phyloP scores from a whole-genome alignment of 2,797 vertebrate species.

The Synanceia verrucosa region DNA sequence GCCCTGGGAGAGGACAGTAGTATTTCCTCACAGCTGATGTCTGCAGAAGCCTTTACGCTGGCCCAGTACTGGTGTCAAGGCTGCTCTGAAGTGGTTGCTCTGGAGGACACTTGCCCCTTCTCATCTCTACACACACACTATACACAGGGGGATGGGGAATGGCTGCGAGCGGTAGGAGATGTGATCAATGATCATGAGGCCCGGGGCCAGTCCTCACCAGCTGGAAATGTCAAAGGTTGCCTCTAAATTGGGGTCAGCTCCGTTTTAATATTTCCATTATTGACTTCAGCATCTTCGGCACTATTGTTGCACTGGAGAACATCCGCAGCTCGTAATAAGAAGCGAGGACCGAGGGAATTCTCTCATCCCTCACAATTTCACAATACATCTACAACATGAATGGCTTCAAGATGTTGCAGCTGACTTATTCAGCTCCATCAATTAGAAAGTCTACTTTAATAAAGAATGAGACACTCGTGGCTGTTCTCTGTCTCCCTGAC shows the following conservation, averaged over 20 bases:
- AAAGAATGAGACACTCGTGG: neutral
- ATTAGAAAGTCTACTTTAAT: conserved; percentile 19
- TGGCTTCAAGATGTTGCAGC: neutral
- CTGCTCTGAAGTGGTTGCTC: conserved; percentile 49
- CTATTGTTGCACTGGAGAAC: neutral
- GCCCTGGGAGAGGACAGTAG: neutral
- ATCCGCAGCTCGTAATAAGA: conserved; percentile 5
- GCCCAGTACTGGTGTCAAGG: conserved; percentile 43
- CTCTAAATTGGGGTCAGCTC: conserved; percentile 24
- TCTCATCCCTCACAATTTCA: conserved; percentile 14
- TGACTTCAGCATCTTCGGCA: neutral
- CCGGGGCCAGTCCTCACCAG: neutral
- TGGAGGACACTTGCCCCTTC: conserved; percentile 31
- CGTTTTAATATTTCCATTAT: conserved; percentile 5
- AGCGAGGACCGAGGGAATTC: conserved; percentile 7
- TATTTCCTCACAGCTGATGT: conserved; percentile 35
- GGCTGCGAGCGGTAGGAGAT: conserved; percentile 5
- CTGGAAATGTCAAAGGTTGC: conserved; percentile 21
- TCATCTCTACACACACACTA: conserved; percentile 29
- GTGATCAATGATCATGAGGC: conserved; percentile 7
- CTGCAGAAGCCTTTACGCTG: conserved; percentile 25
- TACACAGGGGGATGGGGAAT: conserved; percentile 3
- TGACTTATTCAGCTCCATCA: neutral
- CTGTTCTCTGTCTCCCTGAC: neutral
- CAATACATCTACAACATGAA: conserved; percentile 12